These are phyloP conservation scores for Oryctolagus cuniculus DNA, from an alignment of 2,113 vertebrate genomes.

Conservation along the genomic window mOryCun1.1 NC_091442.1:38283501-38284000, in stretches of 20 bases:
- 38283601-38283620: not conserved
- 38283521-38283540: not conserved
- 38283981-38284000: not conserved
- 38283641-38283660: not conserved
- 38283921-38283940: not conserved
- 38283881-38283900: not conserved
- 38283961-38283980: not conserved
- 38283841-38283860: not conserved
- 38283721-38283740: not conserved
- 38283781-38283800: not conserved
- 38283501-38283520: not conserved
- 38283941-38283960: not conserved
- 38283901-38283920: not conserved
- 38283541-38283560: not conserved
- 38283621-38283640: not conserved
- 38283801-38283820: not conserved
- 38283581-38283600: not conserved
- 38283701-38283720: not conserved
- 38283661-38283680: not conserved
- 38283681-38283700: not conserved
- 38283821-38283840: accelerated
- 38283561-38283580: not conserved
- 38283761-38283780: not conserved
- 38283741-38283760: not conserved
- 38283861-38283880: not conserved